Evolutionary conservation across 2,797 vertebrate species (phyloP).

Genomic region (Odontamblyopus lacepedii): DNA sequence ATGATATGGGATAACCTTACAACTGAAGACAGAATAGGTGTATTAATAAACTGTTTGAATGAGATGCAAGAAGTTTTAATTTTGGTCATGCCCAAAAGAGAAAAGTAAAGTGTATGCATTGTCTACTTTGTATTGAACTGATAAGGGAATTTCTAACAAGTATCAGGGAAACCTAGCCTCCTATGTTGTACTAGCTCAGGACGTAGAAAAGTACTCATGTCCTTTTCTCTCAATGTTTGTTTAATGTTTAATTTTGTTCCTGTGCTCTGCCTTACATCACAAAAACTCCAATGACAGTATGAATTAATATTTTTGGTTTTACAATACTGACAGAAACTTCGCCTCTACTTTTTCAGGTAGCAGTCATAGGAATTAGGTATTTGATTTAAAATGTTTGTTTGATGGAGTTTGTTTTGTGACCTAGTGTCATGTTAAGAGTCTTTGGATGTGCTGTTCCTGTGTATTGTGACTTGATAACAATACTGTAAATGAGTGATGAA

Average conservation of each 20-base stretch:
- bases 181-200: conserved; percentile 79
- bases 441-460: conserved; percentile 66
- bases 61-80: conserved; percentile 12
- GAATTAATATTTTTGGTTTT: conserved; percentile 17
- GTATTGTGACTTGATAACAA: conserved; percentile 71
- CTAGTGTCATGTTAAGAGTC: conserved; percentile 53
- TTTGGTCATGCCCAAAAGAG: conserved; percentile 21
- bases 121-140: conserved; percentile 61
- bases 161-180: conserved; percentile 80
- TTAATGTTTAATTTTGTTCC: conserved; percentile 22
- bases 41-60: conserved; percentile 1
- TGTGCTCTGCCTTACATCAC: conserved; percentile 56
- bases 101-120: conserved; percentile 15
- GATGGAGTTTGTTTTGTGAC: conserved; percentile 57
- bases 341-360: conserved; percentile 42
- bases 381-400: conserved; percentile 42
- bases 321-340: conserved; percentile 4
- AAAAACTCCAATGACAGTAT: conserved; percentile 34
- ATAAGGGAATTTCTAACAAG: conserved; percentile 71
- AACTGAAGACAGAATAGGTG: conserved; percentile 14
- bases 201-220: conserved; percentile 61
- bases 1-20: conserved; percentile 14
- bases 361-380: conserved; percentile 55
- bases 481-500: conserved; percentile 79
- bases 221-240: conserved; percentile 39